Conservation (phyloP, 2,888 invertebrate genomes). For the Arctia plantaginis region DNA sequence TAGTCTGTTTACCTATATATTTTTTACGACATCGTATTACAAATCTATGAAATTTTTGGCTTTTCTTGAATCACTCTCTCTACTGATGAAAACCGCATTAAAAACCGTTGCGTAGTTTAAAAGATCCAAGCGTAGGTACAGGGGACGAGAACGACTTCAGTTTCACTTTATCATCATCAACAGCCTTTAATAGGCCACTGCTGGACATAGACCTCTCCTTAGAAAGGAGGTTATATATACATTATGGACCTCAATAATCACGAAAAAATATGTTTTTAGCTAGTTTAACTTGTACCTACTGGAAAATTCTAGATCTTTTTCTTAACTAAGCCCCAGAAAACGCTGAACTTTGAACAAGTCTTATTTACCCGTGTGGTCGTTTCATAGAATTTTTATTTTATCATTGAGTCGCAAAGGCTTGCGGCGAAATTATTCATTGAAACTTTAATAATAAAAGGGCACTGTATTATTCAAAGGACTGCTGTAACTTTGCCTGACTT, state of each 20-base stretch:
- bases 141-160: no score
- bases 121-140: no score
- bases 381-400: conserved; percentile 53
- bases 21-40: no score
- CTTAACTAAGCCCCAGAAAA: conserved; percentile 14
- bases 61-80: no score
- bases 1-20: no score
- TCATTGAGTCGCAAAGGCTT: conserved; percentile 40
- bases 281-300: background rate
- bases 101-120: no score
- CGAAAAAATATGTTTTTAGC: conserved; percentile 22
- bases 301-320: conserved; percentile 8
- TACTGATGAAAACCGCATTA: no score
- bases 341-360: conserved; percentile 32
- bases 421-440: conserved; percentile 45
- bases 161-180: no score
- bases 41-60: no score
- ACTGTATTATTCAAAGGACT: conserved; percentile 46
- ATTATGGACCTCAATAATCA: background rate
- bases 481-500: conserved; percentile 35
- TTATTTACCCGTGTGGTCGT: conserved; percentile 33
- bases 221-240: no score
- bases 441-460: conserved; percentile 52
- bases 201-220: no score
- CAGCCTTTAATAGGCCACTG: no score